These are phyloP conservation scores for Zaprionus bogoriensis DNA, from an alignment of 2,888 invertebrate genomes.

Conservation along the genomic window DNA sequence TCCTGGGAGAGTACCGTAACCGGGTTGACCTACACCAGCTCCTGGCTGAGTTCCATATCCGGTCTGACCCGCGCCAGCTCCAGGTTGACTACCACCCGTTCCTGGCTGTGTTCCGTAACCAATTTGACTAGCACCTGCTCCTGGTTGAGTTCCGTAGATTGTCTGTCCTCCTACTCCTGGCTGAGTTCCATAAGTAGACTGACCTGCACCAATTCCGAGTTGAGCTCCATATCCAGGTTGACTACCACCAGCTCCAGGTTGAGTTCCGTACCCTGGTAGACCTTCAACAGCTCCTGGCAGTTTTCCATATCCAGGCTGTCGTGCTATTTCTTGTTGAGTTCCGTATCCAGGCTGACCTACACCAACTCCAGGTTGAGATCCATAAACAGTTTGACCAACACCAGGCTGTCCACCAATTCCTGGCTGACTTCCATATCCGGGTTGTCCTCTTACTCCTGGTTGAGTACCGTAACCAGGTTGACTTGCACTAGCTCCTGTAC, in stretches of 20 bases:
- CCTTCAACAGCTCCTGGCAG: conserved; percentile 10
- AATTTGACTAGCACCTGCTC: conserved; percentile 1
- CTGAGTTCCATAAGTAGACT: background rate
- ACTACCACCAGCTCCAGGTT: too few species aligned
- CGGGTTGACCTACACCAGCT: background rate
- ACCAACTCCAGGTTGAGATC: conserved; percentile 1
- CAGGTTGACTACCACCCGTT: background rate
- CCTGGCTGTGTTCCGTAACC: conserved; percentile 23
- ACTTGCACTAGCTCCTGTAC: background rate
- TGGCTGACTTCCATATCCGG: conserved; percentile 16
- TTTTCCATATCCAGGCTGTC: conserved; percentile 3
- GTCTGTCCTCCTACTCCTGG: conserved; percentile 15
- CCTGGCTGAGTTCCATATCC: background rate
- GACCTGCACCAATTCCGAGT: conserved; percentile 5
- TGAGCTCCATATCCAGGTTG: background rate
- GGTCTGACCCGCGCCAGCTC: background rate
- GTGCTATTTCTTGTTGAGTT: conserved; percentile 2
- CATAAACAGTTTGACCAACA: conserved; percentile 17
- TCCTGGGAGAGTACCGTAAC: background rate
- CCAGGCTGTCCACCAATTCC: conserved; percentile 10
- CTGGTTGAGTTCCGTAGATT: conserved; percentile 1
- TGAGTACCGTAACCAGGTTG: conserved; percentile 19
- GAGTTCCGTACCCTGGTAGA: conserved; percentile 6
- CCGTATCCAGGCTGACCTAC: background rate
- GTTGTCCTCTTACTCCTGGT: conserved; percentile 15